Base-by-base conservation (phyloP, 2,797 vertebrate genomes). In the Helarctos malayanus region DNA sequence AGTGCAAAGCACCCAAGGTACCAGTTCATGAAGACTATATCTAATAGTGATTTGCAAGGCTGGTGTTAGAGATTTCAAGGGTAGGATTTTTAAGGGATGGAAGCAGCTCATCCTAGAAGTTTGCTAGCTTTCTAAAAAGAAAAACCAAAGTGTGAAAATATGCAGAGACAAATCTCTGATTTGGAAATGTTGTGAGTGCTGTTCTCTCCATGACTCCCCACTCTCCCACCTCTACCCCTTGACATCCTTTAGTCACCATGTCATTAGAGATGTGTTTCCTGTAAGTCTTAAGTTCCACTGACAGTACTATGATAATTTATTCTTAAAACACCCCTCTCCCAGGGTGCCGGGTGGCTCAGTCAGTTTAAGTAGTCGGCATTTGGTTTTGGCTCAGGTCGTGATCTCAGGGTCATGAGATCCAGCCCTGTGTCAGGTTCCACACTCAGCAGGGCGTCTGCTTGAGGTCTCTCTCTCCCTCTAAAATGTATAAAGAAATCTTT, bases 361-460 rank as follows among this genome's bases (percentile, higher is more conserved):
- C 7, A 1, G 32, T 32, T 65, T n/a, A 65, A n/a, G 32, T 0
- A 0, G 14, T 7, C 1, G 3, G 63, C 63, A n/a, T 7, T n/a
- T 65, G 63, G 63, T n/a, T 65, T n/a, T 29, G 13, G 63, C 32
- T 65, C 63, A 65, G 32, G 63, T n/a, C 0, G 1, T 65, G 15
- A 65, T n/a, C 63, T 65, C 63, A 65, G 32, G 63, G 15, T 65
- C 29, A 7, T 65, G 32, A n/a, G 29, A 65, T n/a, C 7, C 29
- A 63, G 61, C 29, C 14, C 61, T 29, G 6, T 15, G 7, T 32
- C 63, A 65, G 63, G 32, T n/a, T n/a, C 61, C 63, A n/a, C 15
- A 32, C 29, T n/a, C 32, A 65, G 32, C 16, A 7, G 63, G 32
- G 63, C 8, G 7, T 65, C 63, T 18, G 63, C 63, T 65, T 65